A percentile compares a stretch with the other conserved stretches of the same genome.
phyloP scores from a whole-genome alignment of 1,140 invertebrate species.

The Geopemphigus sp. region DNA sequence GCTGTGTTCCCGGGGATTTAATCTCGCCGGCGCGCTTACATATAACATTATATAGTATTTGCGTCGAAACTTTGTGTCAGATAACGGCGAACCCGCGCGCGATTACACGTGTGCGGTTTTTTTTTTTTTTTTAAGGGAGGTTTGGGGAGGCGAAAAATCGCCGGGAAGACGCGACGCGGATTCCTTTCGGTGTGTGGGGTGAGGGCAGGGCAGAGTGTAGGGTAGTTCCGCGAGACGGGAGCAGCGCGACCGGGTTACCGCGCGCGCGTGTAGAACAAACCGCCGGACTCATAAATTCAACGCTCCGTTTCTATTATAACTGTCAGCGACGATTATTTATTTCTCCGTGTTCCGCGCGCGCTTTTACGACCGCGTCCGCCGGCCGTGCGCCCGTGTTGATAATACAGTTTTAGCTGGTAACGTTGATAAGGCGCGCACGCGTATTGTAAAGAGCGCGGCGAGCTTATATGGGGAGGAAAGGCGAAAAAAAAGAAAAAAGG shows the following conservation, averaged over 20 bases:
- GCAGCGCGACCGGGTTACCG: not conserved
- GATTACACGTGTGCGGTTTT: not conserved
- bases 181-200: too few relatives aligned
- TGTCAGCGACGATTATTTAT: slow-evolving; percentile 14
- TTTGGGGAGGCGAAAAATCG: not conserved
- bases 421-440: slow-evolving; percentile 25
- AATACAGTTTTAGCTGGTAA: slow-evolving; percentile 11
- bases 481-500: too few relatives aligned
- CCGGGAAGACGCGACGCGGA: slow-evolving; percentile 15
- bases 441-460: not conserved
- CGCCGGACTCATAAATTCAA: slow-evolving; percentile 27
- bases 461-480: not conserved
- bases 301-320: slow-evolving; percentile 21
- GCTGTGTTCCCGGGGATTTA: slow-evolving; percentile 29
- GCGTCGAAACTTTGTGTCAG: not conserved
- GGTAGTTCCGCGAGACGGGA: too few relatives aligned
- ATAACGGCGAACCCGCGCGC: not conserved
- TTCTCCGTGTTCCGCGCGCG: not conserved
- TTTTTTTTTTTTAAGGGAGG: not conserved
- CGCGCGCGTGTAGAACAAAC: not conserved
- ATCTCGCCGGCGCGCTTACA: not conserved
- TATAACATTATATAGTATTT: not conserved
- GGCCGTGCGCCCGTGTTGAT: not conserved
- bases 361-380: not conserved
- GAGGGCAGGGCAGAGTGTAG: too few relatives aligned